phyloP scores from a whole-genome alignment of 2,888 invertebrate species.

The Lamproptera curius region DNA sequence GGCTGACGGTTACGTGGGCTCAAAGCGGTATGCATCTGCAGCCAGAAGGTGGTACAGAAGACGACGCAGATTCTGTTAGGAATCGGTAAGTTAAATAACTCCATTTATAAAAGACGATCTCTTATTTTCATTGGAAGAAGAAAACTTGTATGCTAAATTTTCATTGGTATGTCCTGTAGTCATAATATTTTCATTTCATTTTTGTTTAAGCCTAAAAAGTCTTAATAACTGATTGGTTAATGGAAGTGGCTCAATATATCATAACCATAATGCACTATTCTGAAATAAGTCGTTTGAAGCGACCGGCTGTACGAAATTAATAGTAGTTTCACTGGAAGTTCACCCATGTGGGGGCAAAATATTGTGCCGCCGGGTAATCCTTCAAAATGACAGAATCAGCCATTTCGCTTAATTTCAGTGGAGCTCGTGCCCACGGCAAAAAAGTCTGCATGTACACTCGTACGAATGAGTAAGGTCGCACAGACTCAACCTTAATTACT shows the following conservation, averaged over 20 bases:
- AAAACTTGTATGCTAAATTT: too few relatives aligned
- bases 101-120: too few relatives aligned
- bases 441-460: neutral
- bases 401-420: neutral
- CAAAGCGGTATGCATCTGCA: constrained; percentile 71
- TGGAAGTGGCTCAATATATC: too few relatives aligned
- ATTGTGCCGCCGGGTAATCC: constrained; percentile 3
- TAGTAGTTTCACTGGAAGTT: neutral
- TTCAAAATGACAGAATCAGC: constrained; percentile 9
- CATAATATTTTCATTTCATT: too few relatives aligned
- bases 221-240: too few relatives aligned
- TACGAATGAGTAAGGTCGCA: too few relatives aligned
- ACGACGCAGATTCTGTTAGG: constrained; percentile 56
- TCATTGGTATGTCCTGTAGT: too few relatives aligned
- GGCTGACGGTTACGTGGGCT: constrained; percentile 76
- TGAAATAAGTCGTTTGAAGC: neutral
- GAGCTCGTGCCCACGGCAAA: neutral
- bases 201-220: too few relatives aligned
- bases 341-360: constrained; percentile 1
- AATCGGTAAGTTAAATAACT: constrained; percentile 67
- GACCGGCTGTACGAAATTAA: neutral
- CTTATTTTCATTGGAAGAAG: too few relatives aligned
- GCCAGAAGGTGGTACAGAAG: constrained; percentile 43
- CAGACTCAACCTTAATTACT: too few relatives aligned
- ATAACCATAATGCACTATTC: too few relatives aligned